phyloP scores from a whole-genome alignment of 2,113 vertebrate species.

The Chamaetylas fuelleborni region DNA sequence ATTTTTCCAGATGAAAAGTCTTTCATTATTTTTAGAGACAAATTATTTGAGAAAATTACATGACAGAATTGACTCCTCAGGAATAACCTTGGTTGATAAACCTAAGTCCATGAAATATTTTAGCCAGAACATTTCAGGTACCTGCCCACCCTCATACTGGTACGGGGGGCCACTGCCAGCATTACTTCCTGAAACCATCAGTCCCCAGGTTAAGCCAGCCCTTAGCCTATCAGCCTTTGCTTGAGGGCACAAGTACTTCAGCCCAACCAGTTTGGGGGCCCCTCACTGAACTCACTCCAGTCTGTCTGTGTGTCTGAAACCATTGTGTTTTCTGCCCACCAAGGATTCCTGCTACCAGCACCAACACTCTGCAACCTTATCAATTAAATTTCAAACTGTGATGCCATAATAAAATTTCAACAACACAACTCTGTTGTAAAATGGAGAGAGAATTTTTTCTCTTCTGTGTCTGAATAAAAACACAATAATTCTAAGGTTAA shows the following conservation, averaged over 20 bases:
- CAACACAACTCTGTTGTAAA: neutral
- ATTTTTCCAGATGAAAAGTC: neutral
- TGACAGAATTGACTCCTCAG: neutral
- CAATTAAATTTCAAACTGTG: neutral
- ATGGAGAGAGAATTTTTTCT: neutral
- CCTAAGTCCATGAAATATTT: neutral
- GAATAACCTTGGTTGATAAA: neutral
- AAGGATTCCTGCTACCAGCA: neutral
- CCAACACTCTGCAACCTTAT: accelerated
- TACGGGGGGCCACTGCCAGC: accelerated
- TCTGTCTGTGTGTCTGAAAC: neutral
- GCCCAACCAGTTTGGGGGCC: accelerated
- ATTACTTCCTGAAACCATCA: accelerated
- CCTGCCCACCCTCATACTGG: neutral
- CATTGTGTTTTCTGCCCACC: neutral
- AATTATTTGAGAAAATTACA: neutral
- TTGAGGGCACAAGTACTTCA: neutral
- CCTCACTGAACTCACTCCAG: neutral
- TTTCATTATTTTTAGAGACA: neutral
- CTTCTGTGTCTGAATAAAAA: neutral
- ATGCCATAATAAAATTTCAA: accelerated
- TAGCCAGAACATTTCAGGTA: neutral
- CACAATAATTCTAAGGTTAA: neutral
- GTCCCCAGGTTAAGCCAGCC: neutral
- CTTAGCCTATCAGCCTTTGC: neutral